A percentile compares a stretch with the other conserved stretches of the same genome.
These are phyloP conservation scores for Rhopalosiphum nymphaeae DNA, from an alignment of 2,888 invertebrate genomes.

Conservation along the genomic window DNA sequence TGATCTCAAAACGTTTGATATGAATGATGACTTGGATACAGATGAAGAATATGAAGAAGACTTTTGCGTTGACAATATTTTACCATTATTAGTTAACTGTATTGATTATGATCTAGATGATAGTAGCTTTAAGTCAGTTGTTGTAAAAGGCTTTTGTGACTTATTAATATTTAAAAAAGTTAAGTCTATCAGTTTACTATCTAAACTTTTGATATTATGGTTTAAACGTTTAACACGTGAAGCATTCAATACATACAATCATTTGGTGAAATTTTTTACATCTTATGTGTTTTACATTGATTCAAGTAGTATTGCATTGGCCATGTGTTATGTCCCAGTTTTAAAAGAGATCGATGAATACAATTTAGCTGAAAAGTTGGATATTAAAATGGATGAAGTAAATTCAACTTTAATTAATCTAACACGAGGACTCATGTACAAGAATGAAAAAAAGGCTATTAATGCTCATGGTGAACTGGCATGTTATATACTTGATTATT, in stretches of 20 bases:
- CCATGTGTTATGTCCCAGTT: slow-evolving; percentile 54
- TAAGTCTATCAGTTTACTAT: slow-evolving; percentile 20
- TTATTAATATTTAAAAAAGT: slow-evolving; percentile 44
- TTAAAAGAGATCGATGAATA: slow-evolving; percentile 20
- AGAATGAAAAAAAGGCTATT: slow-evolving; percentile 4
- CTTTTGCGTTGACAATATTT: neutral
- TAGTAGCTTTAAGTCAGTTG: slow-evolving; percentile 40
- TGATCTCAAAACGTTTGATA: slow-evolving; percentile 26
- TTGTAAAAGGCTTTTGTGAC: slow-evolving; percentile 56
- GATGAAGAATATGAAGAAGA: slow-evolving; percentile 3
- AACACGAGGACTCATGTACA: slow-evolving; percentile 12
- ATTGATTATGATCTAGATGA: slow-evolving; percentile 52
- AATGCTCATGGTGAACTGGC: slow-evolving; percentile 56
- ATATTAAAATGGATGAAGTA: slow-evolving; percentile 28
- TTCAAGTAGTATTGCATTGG: slow-evolving; percentile 55
- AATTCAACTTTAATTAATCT: slow-evolving; percentile 53
- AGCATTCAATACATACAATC: slow-evolving; percentile 23
- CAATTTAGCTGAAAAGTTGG: slow-evolving; percentile 12
- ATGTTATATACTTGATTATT: slow-evolving; percentile 51
- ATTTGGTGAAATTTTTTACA: slow-evolving; percentile 37
- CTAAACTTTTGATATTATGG: slow-evolving; percentile 56
- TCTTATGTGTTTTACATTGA: slow-evolving; percentile 43
- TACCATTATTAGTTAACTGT: slow-evolving; percentile 31
- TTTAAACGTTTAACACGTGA: slow-evolving; percentile 26
- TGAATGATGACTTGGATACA: slow-evolving; percentile 27